Conservation (phyloP, 2,113 vertebrate genomes). For the Nematolebias whitei region DNA sequence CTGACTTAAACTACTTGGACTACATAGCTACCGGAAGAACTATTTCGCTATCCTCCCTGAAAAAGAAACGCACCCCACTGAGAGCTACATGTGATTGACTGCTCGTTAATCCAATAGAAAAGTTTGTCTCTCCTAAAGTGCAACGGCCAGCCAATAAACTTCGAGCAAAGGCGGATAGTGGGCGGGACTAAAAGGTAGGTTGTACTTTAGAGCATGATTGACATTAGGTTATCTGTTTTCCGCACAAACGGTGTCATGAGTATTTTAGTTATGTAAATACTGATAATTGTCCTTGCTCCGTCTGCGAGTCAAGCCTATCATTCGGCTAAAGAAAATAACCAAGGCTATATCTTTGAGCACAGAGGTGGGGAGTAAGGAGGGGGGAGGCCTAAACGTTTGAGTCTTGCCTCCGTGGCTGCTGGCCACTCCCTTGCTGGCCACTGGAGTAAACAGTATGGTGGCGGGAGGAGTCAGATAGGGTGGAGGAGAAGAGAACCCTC, state of each 20-base stretch:
- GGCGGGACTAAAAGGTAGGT: slow-evolving; percentile 64
- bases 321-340: background rate
- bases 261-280: background rate
- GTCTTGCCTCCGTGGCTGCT: slow-evolving; percentile 74
- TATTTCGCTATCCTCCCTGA: background rate
- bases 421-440: slow-evolving; percentile 72
- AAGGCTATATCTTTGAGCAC: background rate
- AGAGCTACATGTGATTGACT: slow-evolving; percentile 46
- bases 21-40: too few relatives aligned
- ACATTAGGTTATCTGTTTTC: slow-evolving; percentile 69
- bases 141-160: slow-evolving; percentile 50
- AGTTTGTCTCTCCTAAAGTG: slow-evolving; percentile 6
- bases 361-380: slow-evolving; percentile 42
- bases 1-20: background rate
- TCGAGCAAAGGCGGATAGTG: slow-evolving; percentile 24
- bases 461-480: slow-evolving; percentile 58
- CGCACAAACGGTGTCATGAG: slow-evolving; percentile 62
- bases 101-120: slow-evolving; percentile 55
- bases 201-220: slow-evolving; percentile 60
- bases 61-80: slow-evolving; percentile 10
- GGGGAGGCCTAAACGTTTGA: slow-evolving; percentile 34
- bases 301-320: background rate
- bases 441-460: slow-evolving; percentile 57
- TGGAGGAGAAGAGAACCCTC: slow-evolving; percentile 38
- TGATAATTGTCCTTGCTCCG: background rate